Evolutionary conservation across 1,140 invertebrate genomes (phyloP).

Genomic region (Scylla paramamosain): DNA sequence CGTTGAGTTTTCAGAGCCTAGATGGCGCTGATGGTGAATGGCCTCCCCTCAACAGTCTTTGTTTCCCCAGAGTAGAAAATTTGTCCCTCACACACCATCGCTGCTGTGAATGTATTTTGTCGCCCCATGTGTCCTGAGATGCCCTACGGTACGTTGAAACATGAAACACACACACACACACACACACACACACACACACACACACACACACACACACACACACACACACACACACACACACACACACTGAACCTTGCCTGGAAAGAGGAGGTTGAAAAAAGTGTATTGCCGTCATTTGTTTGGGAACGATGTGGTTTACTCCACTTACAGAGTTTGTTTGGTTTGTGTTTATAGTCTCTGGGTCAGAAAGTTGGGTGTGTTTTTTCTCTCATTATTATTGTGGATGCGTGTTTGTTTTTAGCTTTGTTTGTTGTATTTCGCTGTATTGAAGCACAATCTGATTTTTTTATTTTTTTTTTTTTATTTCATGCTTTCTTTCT

Average conservation of each 20-base stretch:
- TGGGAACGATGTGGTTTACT: neutral
- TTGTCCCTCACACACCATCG: neutral
- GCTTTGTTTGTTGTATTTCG: too few species aligned
- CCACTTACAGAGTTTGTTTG: neutral
- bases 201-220: neutral
- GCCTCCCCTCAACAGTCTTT: neutral
- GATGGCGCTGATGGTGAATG: neutral
- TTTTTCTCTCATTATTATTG: neutral
- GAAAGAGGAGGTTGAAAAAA: neutral
- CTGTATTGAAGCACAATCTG: neutral
- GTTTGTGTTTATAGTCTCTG: conserved; percentile 8
- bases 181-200: neutral
- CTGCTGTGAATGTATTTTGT: neutral
- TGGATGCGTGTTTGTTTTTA: too few species aligned
- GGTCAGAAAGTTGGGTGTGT: neutral
- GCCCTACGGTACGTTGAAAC: too few species aligned
- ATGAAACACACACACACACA: neutral
- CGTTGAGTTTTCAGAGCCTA: neutral
- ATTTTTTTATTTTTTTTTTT: too few species aligned
- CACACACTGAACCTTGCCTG: neutral
- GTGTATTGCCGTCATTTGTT: neutral
- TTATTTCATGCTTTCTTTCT: too few species aligned
- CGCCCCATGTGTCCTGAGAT: neutral
- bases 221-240: neutral
- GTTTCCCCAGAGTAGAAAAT: neutral